Evolutionary conservation across 2,797 vertebrate species (phyloP), one percentile per base, ranked within the genome.

Genomic region (Bradypus variegatus): DNA sequence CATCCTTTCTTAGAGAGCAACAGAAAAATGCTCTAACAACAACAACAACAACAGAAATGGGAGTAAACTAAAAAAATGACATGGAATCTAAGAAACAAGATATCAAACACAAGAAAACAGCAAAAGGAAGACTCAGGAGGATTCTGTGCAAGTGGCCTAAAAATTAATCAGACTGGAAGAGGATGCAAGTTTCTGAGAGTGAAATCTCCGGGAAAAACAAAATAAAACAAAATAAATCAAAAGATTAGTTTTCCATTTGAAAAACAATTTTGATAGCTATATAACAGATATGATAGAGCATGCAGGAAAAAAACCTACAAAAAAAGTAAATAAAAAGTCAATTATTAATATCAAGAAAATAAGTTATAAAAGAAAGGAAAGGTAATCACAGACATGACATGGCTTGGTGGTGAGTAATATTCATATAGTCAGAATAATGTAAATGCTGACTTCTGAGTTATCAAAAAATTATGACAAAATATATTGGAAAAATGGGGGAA

Each of bases 281-380:
- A 67, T 38, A 81, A 73, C 36, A 80, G 55, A 65, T 48, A 48
- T 86, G 76, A 86, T 29, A 45, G 45, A 55, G 45, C 31, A 58
- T 58, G 58, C 21, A 58, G 58, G 33, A 89, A 72, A 23, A 90
- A 81, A 53, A 55, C 8, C 16, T 58, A 89, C 25, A 80, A 58
- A 79, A 45, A 89, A 58, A 64, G 41, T 38, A 64, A 91, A 83
- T 70, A 45, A 89, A 92, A 92, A 85, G 38, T 76, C 67, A 86
- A 76, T 75, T 86, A 86, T 75, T 69, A 73, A 86, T 67, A 80
- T 86, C 3, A 73, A 73, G 65, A 73, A 70, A 41, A 48, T 25
- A 86, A 45, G 31, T 75, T 58, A 62, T 48, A 60, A 5, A 64
- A 79, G 65, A 70, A 91, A 89, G 50, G 38, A 53, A 90, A 91